These are phyloP conservation scores for Chrysoperla carnea DNA, from an alignment of 1,140 invertebrate species.

Conservation along the genomic window DNA sequence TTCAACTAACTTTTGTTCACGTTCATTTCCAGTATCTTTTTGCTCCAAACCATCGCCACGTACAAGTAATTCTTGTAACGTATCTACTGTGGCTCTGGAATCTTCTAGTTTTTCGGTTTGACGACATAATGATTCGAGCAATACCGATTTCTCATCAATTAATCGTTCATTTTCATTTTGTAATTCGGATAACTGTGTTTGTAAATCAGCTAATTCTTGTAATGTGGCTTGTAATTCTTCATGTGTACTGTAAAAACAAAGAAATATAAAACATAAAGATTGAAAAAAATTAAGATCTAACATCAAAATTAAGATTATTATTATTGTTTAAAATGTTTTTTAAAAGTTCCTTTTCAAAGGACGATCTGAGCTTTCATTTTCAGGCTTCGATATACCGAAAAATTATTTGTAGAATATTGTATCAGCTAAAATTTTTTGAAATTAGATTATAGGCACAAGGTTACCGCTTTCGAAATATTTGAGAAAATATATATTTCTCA, in stretches of 20 bases:
- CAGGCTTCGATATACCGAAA: too few relatives aligned
- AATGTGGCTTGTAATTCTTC: slow-evolving; percentile 89
- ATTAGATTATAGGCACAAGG: too few relatives aligned
- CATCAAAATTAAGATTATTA: too few relatives aligned
- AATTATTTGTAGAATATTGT: too few relatives aligned
- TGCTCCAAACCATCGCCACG: slow-evolving; percentile 29
- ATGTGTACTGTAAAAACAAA: slow-evolving; percentile 49
- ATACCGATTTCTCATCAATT: slow-evolving; percentile 69
- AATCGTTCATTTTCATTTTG: slow-evolving; percentile 76
- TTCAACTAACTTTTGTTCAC: slow-evolving; percentile 71
- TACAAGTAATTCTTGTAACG: slow-evolving; percentile 19
- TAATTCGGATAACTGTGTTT: slow-evolving; percentile 66
- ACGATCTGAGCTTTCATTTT: too few relatives aligned
- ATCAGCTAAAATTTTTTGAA: too few relatives aligned
- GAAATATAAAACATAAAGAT: too few relatives aligned
- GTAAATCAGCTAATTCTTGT: slow-evolving; percentile 79
- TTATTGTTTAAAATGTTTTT: too few relatives aligned
- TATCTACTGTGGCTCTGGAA: slow-evolving; percentile 45
- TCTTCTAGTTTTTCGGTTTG: slow-evolving; percentile 85
- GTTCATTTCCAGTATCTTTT: slow-evolving; percentile 44
- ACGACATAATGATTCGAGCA: slow-evolving; percentile 77
- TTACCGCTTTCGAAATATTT: too few relatives aligned
- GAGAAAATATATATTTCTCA: too few relatives aligned
- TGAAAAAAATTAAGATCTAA: too few relatives aligned
- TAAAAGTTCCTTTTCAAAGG: too few relatives aligned